Base-by-base conservation (phyloP, 1,140 invertebrate genomes). In the Bombyx mandarina region DNA sequence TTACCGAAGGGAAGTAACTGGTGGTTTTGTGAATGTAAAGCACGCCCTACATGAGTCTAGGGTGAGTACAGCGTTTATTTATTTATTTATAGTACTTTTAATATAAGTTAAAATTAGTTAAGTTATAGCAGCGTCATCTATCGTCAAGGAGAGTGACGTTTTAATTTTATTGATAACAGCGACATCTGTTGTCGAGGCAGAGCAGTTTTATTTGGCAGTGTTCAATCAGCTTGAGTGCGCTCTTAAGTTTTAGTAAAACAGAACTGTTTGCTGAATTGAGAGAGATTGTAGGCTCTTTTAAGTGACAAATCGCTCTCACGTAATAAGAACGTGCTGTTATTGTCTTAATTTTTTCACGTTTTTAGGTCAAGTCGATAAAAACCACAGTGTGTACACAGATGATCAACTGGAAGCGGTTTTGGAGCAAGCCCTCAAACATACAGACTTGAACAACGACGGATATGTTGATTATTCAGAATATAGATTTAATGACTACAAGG, bases 401-500 rank as follows among this genome's bases (percentile, higher is more conserved):
- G 82, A 87, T 2, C 90, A 92, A 62, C 73, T 94, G 0, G 75
- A 88, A 46, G 78, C 89, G 47, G 88, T 92, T 57, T 88, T 94
- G 49, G 93, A 94, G 65, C 86, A 89, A 12, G 90, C 92, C n/a
- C 71, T 94, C 43, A 81, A 88, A 45, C 84, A 90, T 61, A 89
- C 92, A 65, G 93, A 94, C 75, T 67, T 83, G 18, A 91, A 94
- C 76, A 78, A 85, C 26, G 93, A 94, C 75, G 93, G 93, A 7
- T 93, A 88, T 69, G 88, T 94, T 12, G 91, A 92, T 78, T 93
- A 93, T 74, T 70, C 86, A 26, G 93, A 94, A 79, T 94, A 91
- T 71, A 87, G 89, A 44, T 42, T 71, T 7, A 75, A 58, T 43
- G 52, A 66, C 12, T 66, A 57, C 9, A 69, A 65, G 12, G 71